Conservation (phyloP, 2,113 vertebrate genomes). For the Sylvicapra grimmia region DNA sequence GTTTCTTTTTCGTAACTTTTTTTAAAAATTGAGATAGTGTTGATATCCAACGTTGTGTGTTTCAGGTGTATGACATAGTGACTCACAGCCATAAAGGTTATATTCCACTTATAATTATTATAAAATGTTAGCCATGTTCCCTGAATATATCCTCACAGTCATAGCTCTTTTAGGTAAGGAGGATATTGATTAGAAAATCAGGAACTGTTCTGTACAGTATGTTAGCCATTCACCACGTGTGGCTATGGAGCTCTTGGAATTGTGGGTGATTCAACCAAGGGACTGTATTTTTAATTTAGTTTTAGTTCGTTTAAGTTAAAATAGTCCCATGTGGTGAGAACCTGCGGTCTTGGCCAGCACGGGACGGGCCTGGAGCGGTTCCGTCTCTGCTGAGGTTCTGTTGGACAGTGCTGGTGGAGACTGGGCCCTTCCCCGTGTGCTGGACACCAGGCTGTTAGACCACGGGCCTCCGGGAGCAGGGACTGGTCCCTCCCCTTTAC, state of each 20-base stretch:
- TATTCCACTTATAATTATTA: background rate
- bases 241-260: background rate
- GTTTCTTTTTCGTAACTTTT: background rate
- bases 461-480: background rate
- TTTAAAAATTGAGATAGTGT: rapidly evolving
- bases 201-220: background rate
- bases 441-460: background rate
- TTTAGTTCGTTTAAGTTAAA: background rate
- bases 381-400: background rate
- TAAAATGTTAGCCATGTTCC: background rate
- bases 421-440: background rate
- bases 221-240: background rate
- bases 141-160: background rate
- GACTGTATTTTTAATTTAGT: background rate
- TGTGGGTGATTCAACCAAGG: background rate
- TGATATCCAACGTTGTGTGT: background rate
- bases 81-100: background rate
- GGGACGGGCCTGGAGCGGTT: background rate
- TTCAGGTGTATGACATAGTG: background rate
- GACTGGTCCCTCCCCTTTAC: background rate
- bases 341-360: background rate
- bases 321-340: background rate
- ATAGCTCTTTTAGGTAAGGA: background rate
- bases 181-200: slow-evolving; percentile 10
- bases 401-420: background rate